phyloP scores from a whole-genome alignment of 53 echinoderm and acorn worm genomes.

The Temnopleurus reevesii region DNA sequence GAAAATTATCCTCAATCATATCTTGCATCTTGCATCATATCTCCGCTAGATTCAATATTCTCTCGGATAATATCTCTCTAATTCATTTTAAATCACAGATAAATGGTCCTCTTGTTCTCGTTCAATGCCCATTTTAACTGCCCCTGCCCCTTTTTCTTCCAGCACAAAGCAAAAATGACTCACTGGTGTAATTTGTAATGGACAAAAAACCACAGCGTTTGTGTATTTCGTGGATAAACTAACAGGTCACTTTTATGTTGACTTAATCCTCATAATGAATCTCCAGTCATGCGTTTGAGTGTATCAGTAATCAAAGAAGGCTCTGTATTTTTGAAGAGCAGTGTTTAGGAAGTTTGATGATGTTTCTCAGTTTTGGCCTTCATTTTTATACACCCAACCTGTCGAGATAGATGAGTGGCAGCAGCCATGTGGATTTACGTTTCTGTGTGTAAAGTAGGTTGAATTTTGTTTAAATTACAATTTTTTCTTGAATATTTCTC shows the following conservation, averaged over 20 bases:
- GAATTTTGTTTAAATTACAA: no score
- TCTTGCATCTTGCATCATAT: neutral
- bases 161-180: neutral
- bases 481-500: no score
- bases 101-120: neutral
- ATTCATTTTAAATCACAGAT: neutral
- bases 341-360: neutral
- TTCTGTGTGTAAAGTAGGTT: no score
- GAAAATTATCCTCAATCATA: neutral
- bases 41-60: neutral
- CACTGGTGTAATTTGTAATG: neutral
- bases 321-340: neutral
- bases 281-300: neutral
- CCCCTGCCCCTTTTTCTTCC: neutral
- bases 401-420: no score
- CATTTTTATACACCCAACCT: no score
- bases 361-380: no score
- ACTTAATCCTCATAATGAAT: neutral
- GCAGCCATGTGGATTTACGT: no score
- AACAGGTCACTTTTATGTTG: slow-evolving; percentile 21
- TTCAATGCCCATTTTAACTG: neutral
- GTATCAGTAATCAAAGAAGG: neutral
- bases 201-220: slow-evolving; percentile 16
- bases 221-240: neutral
- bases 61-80: slow-evolving; percentile 7